Evolutionary conservation across 2,113 vertebrate genomes (phyloP).

Genomic region (Erpornis zantholeuca): DNA sequence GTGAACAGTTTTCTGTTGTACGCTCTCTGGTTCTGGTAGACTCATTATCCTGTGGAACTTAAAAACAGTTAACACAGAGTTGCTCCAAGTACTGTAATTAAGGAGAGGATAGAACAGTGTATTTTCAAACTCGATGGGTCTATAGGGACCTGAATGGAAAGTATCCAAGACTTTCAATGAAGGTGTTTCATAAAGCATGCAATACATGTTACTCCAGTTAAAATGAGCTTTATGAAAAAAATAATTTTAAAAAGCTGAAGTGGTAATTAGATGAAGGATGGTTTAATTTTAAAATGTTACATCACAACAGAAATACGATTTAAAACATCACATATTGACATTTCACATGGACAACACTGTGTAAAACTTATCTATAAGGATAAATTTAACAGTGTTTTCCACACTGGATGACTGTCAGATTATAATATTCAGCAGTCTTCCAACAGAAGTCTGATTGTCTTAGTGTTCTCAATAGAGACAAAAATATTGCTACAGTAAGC

Average conservation of each 20-base stretch:
- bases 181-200: slow-evolving; percentile 61
- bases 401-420: accelerated
- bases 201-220: slow-evolving; percentile 28
- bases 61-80: slow-evolving; percentile 55
- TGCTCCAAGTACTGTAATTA: slow-evolving; percentile 66
- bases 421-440: not conserved
- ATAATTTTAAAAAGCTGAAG: not conserved
- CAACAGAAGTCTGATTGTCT: not conserved
- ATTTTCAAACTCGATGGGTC: slow-evolving; percentile 62
- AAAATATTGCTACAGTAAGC: not conserved
- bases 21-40: slow-evolving; percentile 22
- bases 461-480: not conserved
- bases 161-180: slow-evolving; percentile 48
- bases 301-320: not conserved
- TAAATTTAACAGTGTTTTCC: not conserved
- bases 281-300: not conserved
- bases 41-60: slow-evolving; percentile 58
- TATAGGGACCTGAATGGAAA: slow-evolving; percentile 52
- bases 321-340: not conserved
- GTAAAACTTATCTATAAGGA: not conserved
- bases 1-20: slow-evolving; percentile 33
- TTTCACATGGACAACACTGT: not conserved
- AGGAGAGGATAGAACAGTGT: slow-evolving; percentile 42
- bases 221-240: slow-evolving; percentile 40
- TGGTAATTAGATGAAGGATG: slow-evolving; percentile 24